Percentiles rank a stretch among this genome's conserved stretches.
Conservation (phyloP, 2,797 vertebrate genomes). For the Gymnoscopelus microlampas region DNA sequence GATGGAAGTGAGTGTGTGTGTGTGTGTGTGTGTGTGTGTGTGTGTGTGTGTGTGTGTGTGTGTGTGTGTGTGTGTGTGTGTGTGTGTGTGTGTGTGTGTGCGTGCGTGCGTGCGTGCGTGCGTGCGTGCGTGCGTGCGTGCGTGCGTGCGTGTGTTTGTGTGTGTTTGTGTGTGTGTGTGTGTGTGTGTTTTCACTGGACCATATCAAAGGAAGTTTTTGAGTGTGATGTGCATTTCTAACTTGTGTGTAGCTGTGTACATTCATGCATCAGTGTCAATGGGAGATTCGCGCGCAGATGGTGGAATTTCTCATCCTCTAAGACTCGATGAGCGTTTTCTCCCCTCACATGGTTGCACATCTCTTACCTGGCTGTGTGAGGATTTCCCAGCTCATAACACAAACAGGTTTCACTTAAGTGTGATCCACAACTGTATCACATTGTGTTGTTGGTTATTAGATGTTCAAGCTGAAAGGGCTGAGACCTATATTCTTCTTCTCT, state of each 20-base stretch:
- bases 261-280: constrained; percentile 19
- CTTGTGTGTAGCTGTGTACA: constrained; percentile 15
- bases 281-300: constrained; percentile 49
- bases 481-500: constrained; percentile 6
- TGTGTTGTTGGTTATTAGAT: constrained; percentile 41
- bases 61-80: neutral
- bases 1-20: too few species aligned
- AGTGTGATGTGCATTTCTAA: constrained; percentile 19
- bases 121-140: neutral
- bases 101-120: neutral
- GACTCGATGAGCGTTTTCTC: constrained; percentile 60
- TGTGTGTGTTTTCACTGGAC: neutral
- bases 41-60: neutral
- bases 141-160: neutral
- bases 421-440: constrained; percentile 50
- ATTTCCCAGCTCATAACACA: constrained; percentile 58
- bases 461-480: neutral
- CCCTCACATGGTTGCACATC: constrained; percentile 43
- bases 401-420: constrained; percentile 52
- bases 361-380: constrained; percentile 61
- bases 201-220: constrained; percentile 25
- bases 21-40: neutral
- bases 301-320: constrained; percentile 54
- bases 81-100: neutral
- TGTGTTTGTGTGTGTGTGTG: neutral